These are phyloP conservation scores for Butorides virescens DNA, from an alignment of 2,113 vertebrate species.

Conservation along the genomic window DNA sequence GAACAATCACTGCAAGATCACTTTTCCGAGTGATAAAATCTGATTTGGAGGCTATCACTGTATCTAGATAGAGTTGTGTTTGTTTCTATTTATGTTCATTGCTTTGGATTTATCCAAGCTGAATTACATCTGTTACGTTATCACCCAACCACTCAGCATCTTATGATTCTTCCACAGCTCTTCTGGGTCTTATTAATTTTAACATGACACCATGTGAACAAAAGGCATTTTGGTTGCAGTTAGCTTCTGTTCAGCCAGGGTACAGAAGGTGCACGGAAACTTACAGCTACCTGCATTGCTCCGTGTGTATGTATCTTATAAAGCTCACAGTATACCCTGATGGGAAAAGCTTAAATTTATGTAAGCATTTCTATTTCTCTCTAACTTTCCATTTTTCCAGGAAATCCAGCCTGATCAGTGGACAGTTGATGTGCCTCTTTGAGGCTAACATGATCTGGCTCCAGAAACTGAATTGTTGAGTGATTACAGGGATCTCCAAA, in stretches of 20 bases:
- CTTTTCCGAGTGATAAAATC: background rate
- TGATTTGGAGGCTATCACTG: background rate
- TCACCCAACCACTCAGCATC: background rate
- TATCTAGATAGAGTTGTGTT: background rate
- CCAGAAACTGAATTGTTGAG: background rate
- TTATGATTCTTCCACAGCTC: background rate
- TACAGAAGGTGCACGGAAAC: background rate
- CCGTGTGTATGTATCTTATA: rapidly evolving
- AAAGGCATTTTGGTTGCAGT: background rate
- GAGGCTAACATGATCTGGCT: background rate
- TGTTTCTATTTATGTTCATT: background rate
- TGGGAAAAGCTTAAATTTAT: background rate
- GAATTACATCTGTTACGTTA: background rate
- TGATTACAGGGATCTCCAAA: background rate
- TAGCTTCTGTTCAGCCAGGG: background rate
- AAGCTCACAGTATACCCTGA: background rate
- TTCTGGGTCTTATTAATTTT: background rate
- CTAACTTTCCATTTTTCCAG: background rate
- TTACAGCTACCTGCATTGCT: background rate
- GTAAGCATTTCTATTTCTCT: background rate
- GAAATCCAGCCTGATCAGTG: background rate
- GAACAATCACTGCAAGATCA: background rate
- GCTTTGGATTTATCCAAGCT: background rate
- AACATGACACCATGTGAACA: background rate
- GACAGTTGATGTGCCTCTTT: background rate